Percentiles rank a stretch among this genome's conserved stretches.
Evolutionary conservation across 2,113 vertebrate species (phyloP).

Genomic region (Pao palembangensis): DNA sequence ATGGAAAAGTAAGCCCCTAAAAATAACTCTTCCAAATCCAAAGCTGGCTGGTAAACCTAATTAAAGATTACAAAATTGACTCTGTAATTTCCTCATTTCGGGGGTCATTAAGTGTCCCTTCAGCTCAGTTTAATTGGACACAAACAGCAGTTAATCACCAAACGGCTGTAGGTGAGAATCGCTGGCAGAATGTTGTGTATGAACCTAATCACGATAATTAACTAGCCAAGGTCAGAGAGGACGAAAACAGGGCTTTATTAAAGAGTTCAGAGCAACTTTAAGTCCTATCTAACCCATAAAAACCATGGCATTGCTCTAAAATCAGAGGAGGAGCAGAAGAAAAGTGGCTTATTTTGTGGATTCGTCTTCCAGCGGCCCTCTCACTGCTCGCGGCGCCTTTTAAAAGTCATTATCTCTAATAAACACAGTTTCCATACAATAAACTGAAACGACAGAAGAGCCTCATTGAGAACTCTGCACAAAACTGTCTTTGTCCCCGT

Average conservation of each 20-base stretch:
- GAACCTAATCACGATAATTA: slow-evolving; percentile 17
- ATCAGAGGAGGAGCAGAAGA: slow-evolving; percentile 40
- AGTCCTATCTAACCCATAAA: slow-evolving; percentile 64
- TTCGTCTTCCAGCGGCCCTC: slow-evolving; percentile 60
- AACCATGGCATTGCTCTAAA: slow-evolving; percentile 63
- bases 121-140: slow-evolving; percentile 61
- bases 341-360: slow-evolving; percentile 44
- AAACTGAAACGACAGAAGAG: slow-evolving; percentile 52
- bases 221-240: slow-evolving; percentile 5
- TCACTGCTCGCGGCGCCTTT: slow-evolving; percentile 53
- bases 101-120: slow-evolving; percentile 64
- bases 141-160: slow-evolving; percentile 72
- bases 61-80: slow-evolving; percentile 69
- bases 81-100: slow-evolving; percentile 71
- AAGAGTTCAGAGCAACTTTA: slow-evolving; percentile 41
- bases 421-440: slow-evolving; percentile 62
- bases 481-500: slow-evolving; percentile 69
- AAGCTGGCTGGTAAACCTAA: slow-evolving; percentile 68
- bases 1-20: slow-evolving; percentile 51
- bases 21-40: slow-evolving; percentile 57
- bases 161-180: slow-evolving; percentile 45
- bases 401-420: slow-evolving; percentile 62
- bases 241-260: not conserved
- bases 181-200: slow-evolving; percentile 14
- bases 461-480: slow-evolving; percentile 40